Conservation (phyloP, 1,140 invertebrate species). For the Laupala kohalensis region DNA sequence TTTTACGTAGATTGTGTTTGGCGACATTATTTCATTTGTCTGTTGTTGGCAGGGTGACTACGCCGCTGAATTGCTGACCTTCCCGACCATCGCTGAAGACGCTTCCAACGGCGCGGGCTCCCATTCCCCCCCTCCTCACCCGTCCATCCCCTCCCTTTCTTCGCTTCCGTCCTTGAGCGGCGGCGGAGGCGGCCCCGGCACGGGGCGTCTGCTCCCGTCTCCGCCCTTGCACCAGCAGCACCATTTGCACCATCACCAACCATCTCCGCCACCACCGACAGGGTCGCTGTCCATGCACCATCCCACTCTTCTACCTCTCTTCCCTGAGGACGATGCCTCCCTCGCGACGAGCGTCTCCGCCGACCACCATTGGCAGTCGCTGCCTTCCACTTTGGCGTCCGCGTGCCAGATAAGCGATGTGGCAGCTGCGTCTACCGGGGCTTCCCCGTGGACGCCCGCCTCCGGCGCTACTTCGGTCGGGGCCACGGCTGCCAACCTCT, state of each 20-base stretch:
- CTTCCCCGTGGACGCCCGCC: slow-evolving; percentile 10
- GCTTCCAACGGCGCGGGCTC: slow-evolving; percentile 3
- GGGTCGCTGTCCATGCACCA: no score
- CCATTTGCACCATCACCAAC: slow-evolving; percentile 13
- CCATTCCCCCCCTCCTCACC: no score
- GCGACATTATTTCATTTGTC: no score
- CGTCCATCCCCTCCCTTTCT: no score
- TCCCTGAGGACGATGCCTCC: neutral
- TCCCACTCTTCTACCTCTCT: no score
- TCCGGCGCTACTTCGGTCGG: slow-evolving; percentile 18
- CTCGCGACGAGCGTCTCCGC: slow-evolving; percentile 13
- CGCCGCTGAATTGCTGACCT: slow-evolving; percentile 24
- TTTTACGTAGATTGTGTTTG: no score
- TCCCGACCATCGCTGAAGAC: slow-evolving; percentile 39
- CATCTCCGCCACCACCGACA: slow-evolving; percentile 41
- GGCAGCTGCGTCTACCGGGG: slow-evolving; percentile 19
- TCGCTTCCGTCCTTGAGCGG: slow-evolving; percentile 22
- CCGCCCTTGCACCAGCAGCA: neutral
- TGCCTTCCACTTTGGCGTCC: slow-evolving; percentile 39
- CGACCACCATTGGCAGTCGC: slow-evolving; percentile 40
- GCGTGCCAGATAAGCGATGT: slow-evolving; percentile 43
- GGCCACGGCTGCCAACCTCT: slow-evolving; percentile 8
- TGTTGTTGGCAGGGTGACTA: neutral
- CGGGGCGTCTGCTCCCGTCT: neutral
- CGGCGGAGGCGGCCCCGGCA: neutral